Conservation (phyloP, 2,797 vertebrate genomes). For the Enteromius treurensis region DNA sequence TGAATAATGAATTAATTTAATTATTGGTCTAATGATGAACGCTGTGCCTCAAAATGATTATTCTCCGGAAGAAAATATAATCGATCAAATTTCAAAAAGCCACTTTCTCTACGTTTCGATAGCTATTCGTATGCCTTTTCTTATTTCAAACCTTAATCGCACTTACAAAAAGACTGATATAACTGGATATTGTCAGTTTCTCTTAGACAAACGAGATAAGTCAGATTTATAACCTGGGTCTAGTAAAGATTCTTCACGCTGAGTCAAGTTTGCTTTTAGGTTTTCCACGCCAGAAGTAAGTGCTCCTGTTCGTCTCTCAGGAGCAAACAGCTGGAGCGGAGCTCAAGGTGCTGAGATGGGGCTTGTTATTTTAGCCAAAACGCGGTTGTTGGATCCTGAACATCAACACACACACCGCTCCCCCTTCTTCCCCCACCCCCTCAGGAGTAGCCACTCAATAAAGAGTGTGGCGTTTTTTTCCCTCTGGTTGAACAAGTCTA, state of each 20-base stretch:
- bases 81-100: background rate
- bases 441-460: constrained; percentile 68
- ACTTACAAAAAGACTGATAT: background rate
- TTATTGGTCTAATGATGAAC: background rate
- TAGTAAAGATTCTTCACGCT: constrained; percentile 51
- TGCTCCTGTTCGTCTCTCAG: constrained; percentile 38
- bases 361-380: constrained; percentile 63
- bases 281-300: constrained; percentile 38
- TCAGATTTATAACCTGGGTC: constrained; percentile 44
- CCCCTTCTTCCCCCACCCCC: constrained; percentile 42
- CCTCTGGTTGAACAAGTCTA: constrained; percentile 76
- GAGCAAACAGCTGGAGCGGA: constrained; percentile 49
- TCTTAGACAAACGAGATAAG: background rate
- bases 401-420: constrained; percentile 42
- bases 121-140: background rate
- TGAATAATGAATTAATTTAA: background rate
- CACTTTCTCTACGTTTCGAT: background rate
- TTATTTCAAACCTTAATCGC: background rate
- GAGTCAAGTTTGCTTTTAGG: constrained; percentile 41
- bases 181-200: background rate
- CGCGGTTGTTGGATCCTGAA: constrained; percentile 55
- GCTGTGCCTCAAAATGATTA: background rate
- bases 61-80: background rate
- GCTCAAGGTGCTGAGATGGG: constrained; percentile 47
- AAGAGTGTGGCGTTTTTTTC: constrained; percentile 65